phyloP scores from a whole-genome alignment of 1,140 invertebrate species.

The Phymastichus coffea region DNA sequence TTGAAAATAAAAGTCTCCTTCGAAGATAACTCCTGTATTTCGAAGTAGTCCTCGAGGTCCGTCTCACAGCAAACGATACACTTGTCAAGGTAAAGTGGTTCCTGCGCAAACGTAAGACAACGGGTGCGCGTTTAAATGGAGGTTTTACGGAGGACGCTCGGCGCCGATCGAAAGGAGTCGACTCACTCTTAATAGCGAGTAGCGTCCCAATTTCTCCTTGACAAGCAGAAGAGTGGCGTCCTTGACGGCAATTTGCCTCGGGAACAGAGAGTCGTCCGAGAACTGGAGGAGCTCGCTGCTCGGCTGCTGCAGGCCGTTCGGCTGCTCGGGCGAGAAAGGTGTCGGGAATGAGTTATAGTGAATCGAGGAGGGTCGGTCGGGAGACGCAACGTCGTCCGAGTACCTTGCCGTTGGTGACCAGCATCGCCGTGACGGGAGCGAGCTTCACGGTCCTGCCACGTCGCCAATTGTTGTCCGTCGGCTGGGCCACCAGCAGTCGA shows the following conservation, averaged over 20 bases:
- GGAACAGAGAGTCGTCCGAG: constrained; percentile 58
- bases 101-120: constrained; percentile 56
- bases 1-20: constrained; percentile 95
- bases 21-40: constrained; percentile 89
- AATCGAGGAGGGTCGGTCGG: no score
- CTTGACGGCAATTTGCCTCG: constrained; percentile 71
- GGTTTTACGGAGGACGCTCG: neutral
- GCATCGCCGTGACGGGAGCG: constrained; percentile 80
- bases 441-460: constrained; percentile 85
- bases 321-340: neutral
- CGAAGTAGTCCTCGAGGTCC: constrained; percentile 90
- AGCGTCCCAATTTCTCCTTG: constrained; percentile 86
- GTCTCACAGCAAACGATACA: constrained; percentile 87
- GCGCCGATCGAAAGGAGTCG: neutral
- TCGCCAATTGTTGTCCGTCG: constrained; percentile 87
- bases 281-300: constrained; percentile 48
- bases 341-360: no score
- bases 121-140: no score
- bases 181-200: constrained; percentile 75
- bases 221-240: constrained; percentile 86
- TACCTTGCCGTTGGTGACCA: constrained; percentile 87
- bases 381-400: no score
- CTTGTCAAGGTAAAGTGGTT: constrained; percentile 85
- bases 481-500: constrained; percentile 80
- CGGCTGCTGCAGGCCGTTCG: no score